Conservation (phyloP, 2,888 invertebrate species). For the Zygaena filipendulae region DNA sequence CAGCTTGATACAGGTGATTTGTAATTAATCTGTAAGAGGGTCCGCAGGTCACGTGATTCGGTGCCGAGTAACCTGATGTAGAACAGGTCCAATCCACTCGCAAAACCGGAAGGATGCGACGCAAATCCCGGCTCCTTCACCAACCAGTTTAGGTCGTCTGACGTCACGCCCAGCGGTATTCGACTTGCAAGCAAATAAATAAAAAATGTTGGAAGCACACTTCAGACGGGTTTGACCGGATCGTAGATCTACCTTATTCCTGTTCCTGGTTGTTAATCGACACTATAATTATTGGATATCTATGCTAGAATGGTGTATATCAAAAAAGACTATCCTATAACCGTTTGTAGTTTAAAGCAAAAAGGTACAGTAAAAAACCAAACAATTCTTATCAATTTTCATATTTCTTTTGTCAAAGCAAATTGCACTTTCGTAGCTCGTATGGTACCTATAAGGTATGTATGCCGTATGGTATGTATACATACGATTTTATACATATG, state of each 20-base stretch:
- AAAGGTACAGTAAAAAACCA: too few relatives aligned
- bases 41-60: constrained; percentile 38
- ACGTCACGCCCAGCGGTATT: constrained; percentile 67
- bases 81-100: constrained; percentile 63
- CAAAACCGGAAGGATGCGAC: constrained; percentile 68
- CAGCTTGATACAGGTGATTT: constrained; percentile 20
- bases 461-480: too few relatives aligned
- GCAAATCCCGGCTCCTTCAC: constrained; percentile 68
- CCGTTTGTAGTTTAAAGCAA: too few relatives aligned
- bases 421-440: too few relatives aligned
- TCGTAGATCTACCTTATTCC: constrained; percentile 68
- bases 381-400: too few relatives aligned
- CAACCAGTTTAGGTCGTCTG: constrained; percentile 68
- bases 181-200: constrained; percentile 67
- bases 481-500: too few relatives aligned
- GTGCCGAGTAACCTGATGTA: constrained; percentile 56
- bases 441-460: too few relatives aligned
- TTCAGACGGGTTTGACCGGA: constrained; percentile 67
- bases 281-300: too few relatives aligned
- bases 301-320: constrained; percentile 10
- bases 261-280: constrained; percentile 60
- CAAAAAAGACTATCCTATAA: too few relatives aligned
- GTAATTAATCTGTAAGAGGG: constrained; percentile 26
- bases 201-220: constrained; percentile 69
- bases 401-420: too few relatives aligned